phyloP scores from a whole-genome alignment of 2,113 vertebrate genomes.

The Caloenas nicobarica region DNA sequence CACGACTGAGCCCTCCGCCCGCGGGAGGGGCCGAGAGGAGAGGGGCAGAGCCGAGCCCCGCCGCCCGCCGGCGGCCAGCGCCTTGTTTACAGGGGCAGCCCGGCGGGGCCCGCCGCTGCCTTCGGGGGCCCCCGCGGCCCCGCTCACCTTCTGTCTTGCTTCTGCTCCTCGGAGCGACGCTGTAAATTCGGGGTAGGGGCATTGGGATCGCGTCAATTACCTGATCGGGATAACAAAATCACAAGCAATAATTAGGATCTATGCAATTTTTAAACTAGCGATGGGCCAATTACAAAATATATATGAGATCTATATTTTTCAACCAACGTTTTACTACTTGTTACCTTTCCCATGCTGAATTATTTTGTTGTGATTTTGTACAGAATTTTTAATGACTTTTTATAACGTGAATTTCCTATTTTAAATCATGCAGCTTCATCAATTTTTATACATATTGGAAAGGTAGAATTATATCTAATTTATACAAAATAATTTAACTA shows the following conservation, averaged over 20 bases:
- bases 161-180: slow-evolving; percentile 64
- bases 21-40: not conserved
- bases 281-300: slow-evolving; percentile 89
- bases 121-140: slow-evolving; percentile 74
- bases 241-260: slow-evolving; percentile 97
- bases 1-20: slow-evolving; percentile 82
- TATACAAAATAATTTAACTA: slow-evolving; percentile 86
- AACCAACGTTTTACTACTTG: slow-evolving; percentile 90
- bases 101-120: slow-evolving; percentile 75
- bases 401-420: slow-evolving; percentile 91
- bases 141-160: slow-evolving; percentile 72
- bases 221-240: slow-evolving; percentile 85
- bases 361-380: slow-evolving; percentile 96
- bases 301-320: slow-evolving; percentile 93
- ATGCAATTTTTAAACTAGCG: slow-evolving; percentile 94
- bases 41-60: slow-evolving; percentile 57
- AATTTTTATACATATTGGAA: slow-evolving; percentile 87
- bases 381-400: slow-evolving; percentile 93
- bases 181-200: slow-evolving; percentile 71
- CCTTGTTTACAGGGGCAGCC: slow-evolving; percentile 75
- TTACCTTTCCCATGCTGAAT: slow-evolving; percentile 89
- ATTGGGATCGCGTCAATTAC: slow-evolving; percentile 79
- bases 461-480: slow-evolving; percentile 89
- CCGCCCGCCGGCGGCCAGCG: slow-evolving; percentile 64
- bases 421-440: slow-evolving; percentile 89